These are phyloP conservation scores for Sesamia inferens DNA, from an alignment of 2,888 invertebrate genomes.

Conservation along the genomic window DNA sequence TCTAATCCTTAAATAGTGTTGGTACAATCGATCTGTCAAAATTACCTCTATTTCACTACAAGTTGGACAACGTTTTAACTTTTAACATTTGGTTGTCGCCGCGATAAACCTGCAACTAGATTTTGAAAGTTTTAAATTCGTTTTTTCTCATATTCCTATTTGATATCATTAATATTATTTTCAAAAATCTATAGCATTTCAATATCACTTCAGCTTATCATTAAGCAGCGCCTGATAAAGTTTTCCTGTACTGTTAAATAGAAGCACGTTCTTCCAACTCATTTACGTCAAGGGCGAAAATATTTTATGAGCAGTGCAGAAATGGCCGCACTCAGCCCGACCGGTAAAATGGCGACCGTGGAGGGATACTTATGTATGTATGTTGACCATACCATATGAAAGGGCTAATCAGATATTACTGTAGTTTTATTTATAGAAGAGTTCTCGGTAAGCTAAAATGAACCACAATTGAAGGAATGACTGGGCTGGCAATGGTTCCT, in stretches of 20 bases:
- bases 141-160: no score
- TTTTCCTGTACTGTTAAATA: slow-evolving; percentile 33
- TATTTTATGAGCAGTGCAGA: slow-evolving; percentile 54
- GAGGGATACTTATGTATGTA: slow-evolving; percentile 28
- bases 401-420: slow-evolving; percentile 41
- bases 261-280: slow-evolving; percentile 46
- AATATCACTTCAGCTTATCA: slow-evolving; percentile 17
- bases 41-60: no score
- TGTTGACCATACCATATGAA: slow-evolving; percentile 26
- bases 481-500: neutral
- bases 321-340: slow-evolving; percentile 39
- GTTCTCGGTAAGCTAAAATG: slow-evolving; percentile 32
- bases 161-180: no score
- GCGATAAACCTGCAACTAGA: no score
- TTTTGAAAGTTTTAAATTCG: no score
- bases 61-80: no score
- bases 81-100: no score
- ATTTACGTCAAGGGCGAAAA: slow-evolving; percentile 42
- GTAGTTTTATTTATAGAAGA: slow-evolving; percentile 41
- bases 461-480: slow-evolving; percentile 23
- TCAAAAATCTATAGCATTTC: slow-evolving; percentile 2
- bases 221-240: slow-evolving; percentile 28
- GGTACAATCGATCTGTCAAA: no score
- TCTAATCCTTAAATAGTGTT: no score
- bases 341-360: slow-evolving; percentile 27